Evolutionary conservation across 2,113 vertebrate species (phyloP).

Genomic region (Heloderma charlesbogerti): DNA sequence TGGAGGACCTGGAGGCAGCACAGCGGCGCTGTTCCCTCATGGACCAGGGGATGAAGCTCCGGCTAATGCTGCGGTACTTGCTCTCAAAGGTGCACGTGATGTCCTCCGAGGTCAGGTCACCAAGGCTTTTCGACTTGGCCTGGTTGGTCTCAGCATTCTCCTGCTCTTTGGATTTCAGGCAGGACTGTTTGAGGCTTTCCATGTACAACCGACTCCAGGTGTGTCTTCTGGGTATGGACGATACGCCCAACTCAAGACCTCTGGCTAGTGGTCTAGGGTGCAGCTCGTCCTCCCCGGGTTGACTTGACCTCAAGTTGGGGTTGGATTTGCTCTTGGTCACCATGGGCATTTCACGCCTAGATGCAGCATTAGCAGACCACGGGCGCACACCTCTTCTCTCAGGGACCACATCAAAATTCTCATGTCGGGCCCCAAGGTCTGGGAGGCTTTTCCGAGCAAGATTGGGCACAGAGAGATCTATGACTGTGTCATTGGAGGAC

Average conservation of each 20-base stretch:
- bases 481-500: slow-evolving; percentile 93
- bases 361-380: slow-evolving; percentile 32
- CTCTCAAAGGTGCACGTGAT: slow-evolving; percentile 86
- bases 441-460: slow-evolving; percentile 83
- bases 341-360: slow-evolving; percentile 50
- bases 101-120: slow-evolving; percentile 93
- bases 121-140: slow-evolving; percentile 92
- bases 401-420: slow-evolving; percentile 57
- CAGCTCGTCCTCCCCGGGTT: slow-evolving; percentile 66
- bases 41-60: slow-evolving; percentile 82
- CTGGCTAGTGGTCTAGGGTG: slow-evolving; percentile 75
- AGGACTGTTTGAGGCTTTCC: slow-evolving; percentile 83
- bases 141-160: slow-evolving; percentile 50
- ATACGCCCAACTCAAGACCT: slow-evolving; percentile 53
- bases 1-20: fast-evolving
- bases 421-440: slow-evolving; percentile 67
- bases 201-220: slow-evolving; percentile 89
- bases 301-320: slow-evolving; percentile 83
- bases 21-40: slow-evolving; percentile 75
- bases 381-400: slow-evolving; percentile 65
- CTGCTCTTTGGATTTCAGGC: slow-evolving; percentile 56
- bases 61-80: slow-evolving; percentile 89
- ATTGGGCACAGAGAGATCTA: slow-evolving; percentile 89
- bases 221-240: slow-evolving; percentile 77
- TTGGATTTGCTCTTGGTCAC: slow-evolving; percentile 92